phyloP scores from a whole-genome alignment of 2,888 invertebrate genomes.

The Cephus sareptanus region DNA sequence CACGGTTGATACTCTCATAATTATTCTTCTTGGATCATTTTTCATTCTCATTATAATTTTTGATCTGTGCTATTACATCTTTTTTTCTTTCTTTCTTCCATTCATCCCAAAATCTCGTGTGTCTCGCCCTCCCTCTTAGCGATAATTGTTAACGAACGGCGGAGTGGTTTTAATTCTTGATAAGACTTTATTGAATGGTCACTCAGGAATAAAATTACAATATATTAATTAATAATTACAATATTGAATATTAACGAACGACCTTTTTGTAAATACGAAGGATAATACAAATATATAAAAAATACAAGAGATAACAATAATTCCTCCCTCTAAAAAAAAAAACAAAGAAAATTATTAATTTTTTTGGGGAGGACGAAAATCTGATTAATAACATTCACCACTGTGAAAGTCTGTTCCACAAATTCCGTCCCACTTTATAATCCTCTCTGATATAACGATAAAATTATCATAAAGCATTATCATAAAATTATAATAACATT shows the following conservation, averaged over 20 bases:
- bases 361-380: neutral
- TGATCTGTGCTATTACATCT: neutral
- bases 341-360: neutral
- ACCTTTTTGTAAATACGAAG: constrained; percentile 60
- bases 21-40: neutral
- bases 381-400: neutral
- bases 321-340: neutral
- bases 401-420: neutral
- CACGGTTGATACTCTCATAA: neutral
- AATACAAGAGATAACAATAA: constrained; percentile 21
- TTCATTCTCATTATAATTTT: neutral
- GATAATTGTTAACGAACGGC: neutral
- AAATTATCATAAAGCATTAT: neutral
- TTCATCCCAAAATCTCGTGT: neutral
- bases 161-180: constrained; percentile 20
- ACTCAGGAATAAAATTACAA: constrained; percentile 57
- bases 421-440: neutral
- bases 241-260: constrained; percentile 49
- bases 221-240: constrained; percentile 45
- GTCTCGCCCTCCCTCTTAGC: neutral
- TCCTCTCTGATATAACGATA: neutral
- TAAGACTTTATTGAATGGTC: constrained; percentile 46
- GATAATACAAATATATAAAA: constrained; percentile 42
- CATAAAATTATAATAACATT: neutral
- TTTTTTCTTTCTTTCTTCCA: neutral